phyloP scores from a whole-genome alignment of 1,140 invertebrate species.

The Hycleus phaleratus region DNA sequence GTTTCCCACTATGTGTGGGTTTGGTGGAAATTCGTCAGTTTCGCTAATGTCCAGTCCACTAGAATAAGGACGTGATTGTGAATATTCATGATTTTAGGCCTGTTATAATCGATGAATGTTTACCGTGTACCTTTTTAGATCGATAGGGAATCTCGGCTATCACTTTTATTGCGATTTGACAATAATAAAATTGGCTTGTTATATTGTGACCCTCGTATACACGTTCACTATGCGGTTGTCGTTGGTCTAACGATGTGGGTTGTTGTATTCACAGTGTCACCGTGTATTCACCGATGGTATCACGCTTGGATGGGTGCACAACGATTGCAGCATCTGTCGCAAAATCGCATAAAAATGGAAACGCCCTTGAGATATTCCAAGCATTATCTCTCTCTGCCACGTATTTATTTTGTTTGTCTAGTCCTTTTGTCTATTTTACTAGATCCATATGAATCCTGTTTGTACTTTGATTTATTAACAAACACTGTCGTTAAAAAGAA shows the following conservation, averaged over 20 bases:
- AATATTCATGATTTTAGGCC: conserved; percentile 25
- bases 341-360: conserved; percentile 19
- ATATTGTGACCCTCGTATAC: background rate
- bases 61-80: conserved; percentile 18
- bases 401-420: conserved; percentile 1
- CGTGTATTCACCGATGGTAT: conserved; percentile 13
- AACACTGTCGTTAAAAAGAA: too few relatives aligned
- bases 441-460: too few relatives aligned
- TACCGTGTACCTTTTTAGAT: too few relatives aligned
- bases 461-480: too few relatives aligned
- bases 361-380: conserved; percentile 14
- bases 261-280: conserved; percentile 9
- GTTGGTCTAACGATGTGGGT: conserved; percentile 6
- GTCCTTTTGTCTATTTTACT: background rate
- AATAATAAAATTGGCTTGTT: conserved; percentile 11
- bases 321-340: conserved; percentile 13
- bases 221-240: too few relatives aligned
- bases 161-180: background rate
- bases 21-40: conserved; percentile 1
- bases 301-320: conserved; percentile 6
- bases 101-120: background rate
- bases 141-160: background rate
- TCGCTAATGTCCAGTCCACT: conserved; percentile 20
- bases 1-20: background rate
- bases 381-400: conserved; percentile 1